Evolutionary conservation across 2,113 vertebrate species (phyloP).

Genomic region (Thunnus thynnus): DNA sequence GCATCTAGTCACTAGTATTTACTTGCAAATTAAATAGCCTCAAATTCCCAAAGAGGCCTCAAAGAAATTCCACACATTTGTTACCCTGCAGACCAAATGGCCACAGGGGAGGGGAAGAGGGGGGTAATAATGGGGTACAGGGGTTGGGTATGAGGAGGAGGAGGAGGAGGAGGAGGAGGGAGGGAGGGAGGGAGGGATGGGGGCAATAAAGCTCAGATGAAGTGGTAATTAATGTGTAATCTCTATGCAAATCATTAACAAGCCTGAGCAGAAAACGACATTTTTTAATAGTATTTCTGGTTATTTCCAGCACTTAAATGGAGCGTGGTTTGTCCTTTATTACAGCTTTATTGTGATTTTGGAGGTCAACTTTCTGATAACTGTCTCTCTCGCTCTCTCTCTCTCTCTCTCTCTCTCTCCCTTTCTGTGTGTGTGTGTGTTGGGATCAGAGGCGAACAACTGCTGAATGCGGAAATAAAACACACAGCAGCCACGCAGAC

Average conservation of each 20-base stretch:
- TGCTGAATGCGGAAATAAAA: constrained; percentile 56
- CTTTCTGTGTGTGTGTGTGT: no score
- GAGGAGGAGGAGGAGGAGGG: background rate
- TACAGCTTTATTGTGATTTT: constrained; percentile 37
- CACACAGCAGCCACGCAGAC: constrained; percentile 11
- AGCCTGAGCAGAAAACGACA: constrained; percentile 21
- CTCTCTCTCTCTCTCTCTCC: background rate
- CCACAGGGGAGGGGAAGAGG: constrained; percentile 24
- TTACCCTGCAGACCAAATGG: constrained; percentile 75
- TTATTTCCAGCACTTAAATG: constrained; percentile 34
- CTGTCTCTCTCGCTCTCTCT: no score
- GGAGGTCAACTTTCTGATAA: constrained; percentile 63
- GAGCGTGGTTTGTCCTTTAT: constrained; percentile 38
- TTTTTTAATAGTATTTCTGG: constrained; percentile 25
- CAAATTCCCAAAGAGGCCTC: constrained; percentile 76
- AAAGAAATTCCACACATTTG: constrained; percentile 80
- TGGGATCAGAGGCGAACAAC: constrained; percentile 13
- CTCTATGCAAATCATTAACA: constrained; percentile 66
- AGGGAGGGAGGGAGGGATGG: background rate
- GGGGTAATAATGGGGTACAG: background rate
- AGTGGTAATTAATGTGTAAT: constrained; percentile 71
- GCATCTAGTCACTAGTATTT: constrained; percentile 71
- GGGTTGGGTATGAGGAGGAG: background rate
- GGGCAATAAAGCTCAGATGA: constrained; percentile 63
- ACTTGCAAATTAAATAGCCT: constrained; percentile 81